Evolutionary conservation across 2,113 vertebrate species (phyloP), one percentile per base, ranked within the genome.

Genomic region (Oryzias celebensis): DNA sequence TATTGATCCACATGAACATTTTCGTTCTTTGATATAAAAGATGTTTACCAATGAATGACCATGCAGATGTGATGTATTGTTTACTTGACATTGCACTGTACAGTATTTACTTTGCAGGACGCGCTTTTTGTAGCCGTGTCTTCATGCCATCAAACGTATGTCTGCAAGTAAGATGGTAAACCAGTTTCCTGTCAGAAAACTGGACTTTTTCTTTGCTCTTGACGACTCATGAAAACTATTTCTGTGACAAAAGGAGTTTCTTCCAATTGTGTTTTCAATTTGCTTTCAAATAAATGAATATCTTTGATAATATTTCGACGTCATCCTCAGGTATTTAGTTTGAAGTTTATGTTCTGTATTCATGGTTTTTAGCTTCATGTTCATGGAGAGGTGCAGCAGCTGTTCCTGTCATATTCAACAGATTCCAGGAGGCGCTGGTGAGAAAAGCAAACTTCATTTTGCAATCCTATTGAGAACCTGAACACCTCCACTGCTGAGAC

Each of bases 211-310:
- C 77, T 73, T 60, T 54, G 71, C 77, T 74, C 61, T 83, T 70
- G 70, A 83, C 70, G 82, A 73, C 76, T 83, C 76, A 85, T 90
- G 73, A 88, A 20, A 84, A 73, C 68, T 61, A 52, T 82, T 85
- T 76, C 60, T 82, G 87, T 88, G 78, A 58, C 63, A 61, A 78
- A 69, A 52, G 58, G 20, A 77, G 73, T 74, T 86, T 71, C 58
- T 77, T 86, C 85, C 79, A 84, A 85, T 89, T 86, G 80, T 86
- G 81, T 75, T 76, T 79, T 85, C 76, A 65, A 73, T 83, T 82
- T 86, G 74, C 68, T 90, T 88, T 88, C 68, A 67, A 89, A 89
- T 89, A 89, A 89, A 90, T 82, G 57, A 87, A 73, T 79, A 86
- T 87, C 74, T 87, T 89, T 89, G 79, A 80, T 89, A 87, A 79